phyloP scores from a whole-genome alignment of 2,888 invertebrate genomes.

The Physocephala rufipes region DNA sequence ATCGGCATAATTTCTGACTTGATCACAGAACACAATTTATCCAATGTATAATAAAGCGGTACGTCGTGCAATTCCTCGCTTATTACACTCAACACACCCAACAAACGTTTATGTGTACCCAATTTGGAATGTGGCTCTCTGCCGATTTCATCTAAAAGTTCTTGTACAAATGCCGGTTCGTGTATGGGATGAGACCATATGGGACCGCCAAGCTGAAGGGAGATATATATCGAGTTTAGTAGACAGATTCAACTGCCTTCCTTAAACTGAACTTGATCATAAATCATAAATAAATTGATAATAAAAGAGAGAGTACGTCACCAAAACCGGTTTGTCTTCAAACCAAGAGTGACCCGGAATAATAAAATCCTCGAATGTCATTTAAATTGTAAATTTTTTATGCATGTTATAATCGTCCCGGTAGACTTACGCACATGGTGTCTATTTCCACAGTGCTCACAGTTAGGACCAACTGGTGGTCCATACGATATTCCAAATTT shows the following conservation, averaged over 20 bases:
- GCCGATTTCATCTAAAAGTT: slow-evolving; percentile 70
- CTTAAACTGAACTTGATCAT: background rate
- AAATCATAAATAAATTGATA: background rate
- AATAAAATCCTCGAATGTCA: no score
- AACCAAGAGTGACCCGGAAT: no score
- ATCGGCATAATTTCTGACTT: slow-evolving; percentile 78
- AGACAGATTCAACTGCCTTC: no score
- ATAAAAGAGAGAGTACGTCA: no score
- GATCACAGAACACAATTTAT: slow-evolving; percentile 78
- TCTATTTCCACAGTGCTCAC: slow-evolving; percentile 79
- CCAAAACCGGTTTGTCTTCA: no score
- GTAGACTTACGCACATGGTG: slow-evolving; percentile 72
- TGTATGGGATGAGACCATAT: slow-evolving; percentile 93
- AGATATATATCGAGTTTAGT: background rate
- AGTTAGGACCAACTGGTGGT: slow-evolving; percentile 74
- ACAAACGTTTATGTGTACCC: slow-evolving; percentile 78
- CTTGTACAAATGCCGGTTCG: slow-evolving; percentile 77
- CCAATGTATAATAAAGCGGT: slow-evolving; percentile 88
- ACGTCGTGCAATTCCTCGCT: slow-evolving; percentile 83
- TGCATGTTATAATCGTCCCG: background rate
- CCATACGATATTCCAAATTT: slow-evolving; percentile 77
- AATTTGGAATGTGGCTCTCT: slow-evolving; percentile 66
- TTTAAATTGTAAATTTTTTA: background rate
- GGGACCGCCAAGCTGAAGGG: slow-evolving; percentile 84
- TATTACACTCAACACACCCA: slow-evolving; percentile 83